These are phyloP conservation scores for Trypoxylus dichotomus DNA, from an alignment of 1,140 invertebrate genomes.

Conservation along the genomic window DNA sequence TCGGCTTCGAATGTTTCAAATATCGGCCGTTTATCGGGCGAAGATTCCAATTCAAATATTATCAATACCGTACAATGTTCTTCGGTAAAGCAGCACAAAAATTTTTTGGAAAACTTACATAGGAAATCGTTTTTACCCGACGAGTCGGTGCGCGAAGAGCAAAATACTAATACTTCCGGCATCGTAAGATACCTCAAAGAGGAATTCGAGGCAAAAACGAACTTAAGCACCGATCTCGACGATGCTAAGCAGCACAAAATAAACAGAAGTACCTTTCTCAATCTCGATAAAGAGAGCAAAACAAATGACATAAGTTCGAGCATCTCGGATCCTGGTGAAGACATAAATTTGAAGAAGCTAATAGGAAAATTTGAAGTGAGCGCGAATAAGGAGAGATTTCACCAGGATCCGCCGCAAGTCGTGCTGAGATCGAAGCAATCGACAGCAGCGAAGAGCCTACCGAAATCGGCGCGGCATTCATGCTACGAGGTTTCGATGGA, in stretches of 20 bases:
- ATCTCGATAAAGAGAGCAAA: slow-evolving; percentile 54
- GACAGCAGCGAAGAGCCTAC: neutral
- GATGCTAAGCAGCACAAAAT: slow-evolving; percentile 46
- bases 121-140: slow-evolving; percentile 41
- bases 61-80: slow-evolving; percentile 58
- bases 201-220: slow-evolving; percentile 81
- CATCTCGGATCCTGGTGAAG: slow-evolving; percentile 57
- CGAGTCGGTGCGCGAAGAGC: neutral
- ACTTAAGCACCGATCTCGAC: slow-evolving; percentile 37
- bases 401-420: slow-evolving; percentile 49
- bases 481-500: slow-evolving; percentile 48
- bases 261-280: slow-evolving; percentile 41
- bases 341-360: slow-evolving; percentile 72
- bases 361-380: slow-evolving; percentile 69
- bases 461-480: slow-evolving; percentile 42
- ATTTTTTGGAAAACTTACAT: slow-evolving; percentile 61
- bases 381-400: slow-evolving; percentile 40
- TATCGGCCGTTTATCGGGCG: slow-evolving; percentile 54
- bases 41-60: slow-evolving; percentile 56
- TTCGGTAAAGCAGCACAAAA: slow-evolving; percentile 63
- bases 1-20: slow-evolving; percentile 49
- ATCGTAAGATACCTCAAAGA: slow-evolving; percentile 82
- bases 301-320: slow-evolving; percentile 36
- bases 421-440: slow-evolving; percentile 37
- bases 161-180: slow-evolving; percentile 55